Evolutionary conservation across 2,113 vertebrate species (phyloP), one percentile per base, ranked within the genome.

Genomic region (Chaetodon trifascialis): DNA sequence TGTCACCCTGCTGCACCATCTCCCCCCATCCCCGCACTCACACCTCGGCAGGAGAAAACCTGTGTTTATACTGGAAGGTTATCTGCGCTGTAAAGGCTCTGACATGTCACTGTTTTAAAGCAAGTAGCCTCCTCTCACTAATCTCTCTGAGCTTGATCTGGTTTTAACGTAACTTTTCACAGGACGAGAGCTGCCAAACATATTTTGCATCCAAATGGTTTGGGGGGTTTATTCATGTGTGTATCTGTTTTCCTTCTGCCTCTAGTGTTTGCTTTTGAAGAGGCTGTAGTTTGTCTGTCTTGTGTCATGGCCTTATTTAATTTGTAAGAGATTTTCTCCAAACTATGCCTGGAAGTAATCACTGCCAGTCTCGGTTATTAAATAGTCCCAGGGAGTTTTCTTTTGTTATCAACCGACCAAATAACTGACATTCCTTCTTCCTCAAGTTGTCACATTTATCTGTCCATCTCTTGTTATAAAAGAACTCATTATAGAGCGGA

Each of bases 11-110:
- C 59, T 76, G 34, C 62, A 82, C 74, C 76, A 38, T 64, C 87
- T 75, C 55, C 68, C 30, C 60, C 80, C 60, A 5, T 80, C 75
- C 44, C 56, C 83, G 14, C 73, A 73, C 85, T 89, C 86, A 76
- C 91, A 88, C 89, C 88, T 87, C 86, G 63, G 60, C 56, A 55
- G 74, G 83, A 78, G 71, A 78, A 82, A 54, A 82, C 74, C 42
- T 38, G 74, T 93, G 92, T 94, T 94, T 94, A 91, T 92, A 83
- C 87, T 92, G 80, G 62, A 76, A 86, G 89, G 82, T 93, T 93
- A 94, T 95, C 93, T 91, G 83, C 86, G 84, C 80, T 80, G 89
- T 94, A 94, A 95, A 82, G 60, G 75, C 80, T 83, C 69, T 63
- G 63, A 75, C 83, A 74, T 60, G 78, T 73, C 74, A 34, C 51